A percentile compares a stretch with the other conserved stretches of the same genome.
Conservation (phyloP, 2,113 vertebrate genomes). For the Oncorhynchus kisutch region DNA sequence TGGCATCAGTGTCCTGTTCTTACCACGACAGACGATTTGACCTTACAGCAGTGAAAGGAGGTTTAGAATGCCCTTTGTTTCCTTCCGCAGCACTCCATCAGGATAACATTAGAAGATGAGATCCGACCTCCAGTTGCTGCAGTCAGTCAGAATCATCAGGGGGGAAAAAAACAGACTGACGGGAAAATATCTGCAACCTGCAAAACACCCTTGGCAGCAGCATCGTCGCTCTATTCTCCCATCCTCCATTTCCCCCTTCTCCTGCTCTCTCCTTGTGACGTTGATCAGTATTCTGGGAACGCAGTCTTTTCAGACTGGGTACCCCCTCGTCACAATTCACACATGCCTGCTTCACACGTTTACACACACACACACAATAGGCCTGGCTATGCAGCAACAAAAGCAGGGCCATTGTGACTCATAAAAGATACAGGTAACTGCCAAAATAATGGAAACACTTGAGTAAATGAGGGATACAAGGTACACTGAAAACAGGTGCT, state of each 20-base stretch:
- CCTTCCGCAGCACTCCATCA: background rate
- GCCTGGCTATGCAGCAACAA: too few relatives aligned
- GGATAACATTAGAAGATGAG: background rate
- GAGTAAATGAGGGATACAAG: too few relatives aligned
- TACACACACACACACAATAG: background rate
- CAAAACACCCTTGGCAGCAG: background rate
- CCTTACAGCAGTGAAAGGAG: background rate
- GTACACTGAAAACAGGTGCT: too few relatives aligned
- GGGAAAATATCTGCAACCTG: background rate
- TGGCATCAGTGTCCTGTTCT: too few relatives aligned
- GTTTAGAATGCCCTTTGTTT: too few relatives aligned
- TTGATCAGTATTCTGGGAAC: slow-evolving; percentile 13
- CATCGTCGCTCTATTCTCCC: too few relatives aligned
- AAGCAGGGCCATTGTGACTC: too few relatives aligned
- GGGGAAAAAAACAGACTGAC: background rate
- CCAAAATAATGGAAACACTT: too few relatives aligned
- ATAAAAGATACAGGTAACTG: too few relatives aligned
- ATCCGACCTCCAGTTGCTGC: background rate
- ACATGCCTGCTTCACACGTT: background rate
- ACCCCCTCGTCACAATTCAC: background rate
- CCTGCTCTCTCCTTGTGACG: background rate
- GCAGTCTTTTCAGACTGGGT: too few relatives aligned
- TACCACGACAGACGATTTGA: too few relatives aligned
- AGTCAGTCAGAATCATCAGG: background rate
- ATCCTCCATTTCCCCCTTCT: too few relatives aligned